phyloP scores from a whole-genome alignment of 2,113 vertebrate genomes.

The Oreotrochilus melanogaster region DNA sequence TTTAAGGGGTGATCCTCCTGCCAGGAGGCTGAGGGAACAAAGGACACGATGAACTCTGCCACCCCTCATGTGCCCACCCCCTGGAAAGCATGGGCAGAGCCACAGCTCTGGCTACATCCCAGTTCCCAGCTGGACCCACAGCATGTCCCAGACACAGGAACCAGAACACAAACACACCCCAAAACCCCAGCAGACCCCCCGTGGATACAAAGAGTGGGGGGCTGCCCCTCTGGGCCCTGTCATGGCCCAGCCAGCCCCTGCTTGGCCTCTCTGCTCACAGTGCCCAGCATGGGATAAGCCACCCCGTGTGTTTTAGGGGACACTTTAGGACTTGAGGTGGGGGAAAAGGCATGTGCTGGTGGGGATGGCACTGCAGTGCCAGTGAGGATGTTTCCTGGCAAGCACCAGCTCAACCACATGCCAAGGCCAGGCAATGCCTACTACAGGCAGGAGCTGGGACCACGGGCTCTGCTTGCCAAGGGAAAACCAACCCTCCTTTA shows the following conservation, averaged over 20 bases:
- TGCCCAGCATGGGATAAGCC: rapidly evolving
- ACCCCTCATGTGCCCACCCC: background rate
- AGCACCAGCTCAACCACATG: background rate
- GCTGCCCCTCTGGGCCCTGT: background rate
- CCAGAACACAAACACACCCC: background rate
- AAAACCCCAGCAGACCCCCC: background rate
- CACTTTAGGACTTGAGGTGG: background rate
- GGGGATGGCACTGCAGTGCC: too few relatives aligned
- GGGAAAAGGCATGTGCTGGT: background rate
- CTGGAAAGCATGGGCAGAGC: background rate
- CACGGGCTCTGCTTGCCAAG: background rate
- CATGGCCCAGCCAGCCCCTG: background rate
- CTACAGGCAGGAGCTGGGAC: rapidly evolving
- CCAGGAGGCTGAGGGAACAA: background rate
- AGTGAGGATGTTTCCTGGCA: rapidly evolving
- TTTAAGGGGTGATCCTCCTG: background rate
- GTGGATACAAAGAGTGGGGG: too few relatives aligned
- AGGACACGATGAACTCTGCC: background rate
- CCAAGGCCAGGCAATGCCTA: background rate
- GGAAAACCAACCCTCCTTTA: background rate
- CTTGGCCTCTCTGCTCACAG: background rate
- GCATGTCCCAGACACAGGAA: background rate
- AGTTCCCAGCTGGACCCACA: too few relatives aligned
- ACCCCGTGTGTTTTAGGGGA: rapidly evolving
- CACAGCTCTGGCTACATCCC: too few relatives aligned